phyloP scores from a whole-genome alignment of 2,888 invertebrate genomes.

The Dicyrtoma fusca region DNA sequence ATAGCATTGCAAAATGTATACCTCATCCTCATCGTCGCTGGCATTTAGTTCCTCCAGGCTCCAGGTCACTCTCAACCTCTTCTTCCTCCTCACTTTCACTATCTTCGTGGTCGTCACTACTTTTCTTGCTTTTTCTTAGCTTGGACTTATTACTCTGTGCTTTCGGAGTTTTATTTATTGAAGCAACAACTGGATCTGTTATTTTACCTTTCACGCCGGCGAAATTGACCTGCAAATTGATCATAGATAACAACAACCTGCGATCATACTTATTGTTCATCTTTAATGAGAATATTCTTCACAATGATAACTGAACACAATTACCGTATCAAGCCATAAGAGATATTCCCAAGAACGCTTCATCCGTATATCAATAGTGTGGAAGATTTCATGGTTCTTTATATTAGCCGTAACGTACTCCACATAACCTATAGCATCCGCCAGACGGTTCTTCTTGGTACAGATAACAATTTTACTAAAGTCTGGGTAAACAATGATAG shows the following conservation, averaged over 20 bases:
- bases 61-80: slow-evolving; percentile 58
- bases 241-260: not conserved
- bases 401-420: slow-evolving; percentile 88
- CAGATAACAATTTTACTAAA: slow-evolving; percentile 88
- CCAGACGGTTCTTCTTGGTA: slow-evolving; percentile 79
- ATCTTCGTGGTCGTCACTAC: slow-evolving; percentile 44
- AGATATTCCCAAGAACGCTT: slow-evolving; percentile 89
- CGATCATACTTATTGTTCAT: not conserved
- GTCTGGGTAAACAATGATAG: slow-evolving; percentile 86
- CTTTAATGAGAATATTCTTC: not conserved
- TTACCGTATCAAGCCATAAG: slow-evolving; percentile 81
- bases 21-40: slow-evolving; percentile 57
- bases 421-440: slow-evolving; percentile 86
- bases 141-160: slow-evolving; percentile 9
- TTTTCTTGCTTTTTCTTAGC: slow-evolving; percentile 36
- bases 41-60: slow-evolving; percentile 50
- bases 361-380: slow-evolving; percentile 83
- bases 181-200: slow-evolving; percentile 20
- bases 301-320: not conserved
- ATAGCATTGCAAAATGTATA: slow-evolving; percentile 17
- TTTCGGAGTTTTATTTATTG: slow-evolving; percentile 14
- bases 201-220: slow-evolving; percentile 62
- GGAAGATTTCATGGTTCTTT: slow-evolving; percentile 87
- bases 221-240: slow-evolving; percentile 60
- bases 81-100: slow-evolving; percentile 60